Percentiles rank a stretch among this genome's conserved stretches.
Evolutionary conservation across 1,140 invertebrate genomes (phyloP).

Genomic region (Archegozetes longisetosus): DNA sequence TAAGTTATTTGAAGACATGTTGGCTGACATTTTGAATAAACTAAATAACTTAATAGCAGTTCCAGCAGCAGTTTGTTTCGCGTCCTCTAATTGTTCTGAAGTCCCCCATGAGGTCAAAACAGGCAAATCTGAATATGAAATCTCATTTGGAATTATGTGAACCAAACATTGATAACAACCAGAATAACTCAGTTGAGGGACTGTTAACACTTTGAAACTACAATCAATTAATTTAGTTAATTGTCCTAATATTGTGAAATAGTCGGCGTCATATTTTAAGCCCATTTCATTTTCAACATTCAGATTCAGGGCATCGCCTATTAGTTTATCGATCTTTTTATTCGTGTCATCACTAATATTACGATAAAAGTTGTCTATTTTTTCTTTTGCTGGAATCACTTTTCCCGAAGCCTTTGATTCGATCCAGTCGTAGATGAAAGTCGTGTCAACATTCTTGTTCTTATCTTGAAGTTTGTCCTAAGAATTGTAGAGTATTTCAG

Average conservation of each 20-base stretch:
- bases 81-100: not conserved
- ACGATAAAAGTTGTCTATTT: not conserved
- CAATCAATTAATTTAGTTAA: not conserved
- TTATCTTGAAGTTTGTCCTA: not conserved
- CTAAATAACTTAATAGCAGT: not conserved
- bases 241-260: not conserved
- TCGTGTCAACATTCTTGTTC: not conserved
- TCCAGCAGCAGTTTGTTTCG: constrained; percentile 15
- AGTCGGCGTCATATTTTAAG: not conserved
- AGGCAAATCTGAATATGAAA: not conserved
- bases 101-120: constrained; percentile 11
- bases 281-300: not conserved
- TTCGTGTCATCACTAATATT: not conserved
- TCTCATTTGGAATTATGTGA: constrained; percentile 2
- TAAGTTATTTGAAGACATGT: too few species aligned
- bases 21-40: not conserved
- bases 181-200: not conserved
- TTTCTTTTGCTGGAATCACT: not conserved
- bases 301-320: not conserved
- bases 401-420: not conserved
- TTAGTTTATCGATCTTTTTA: not conserved
- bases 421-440: not conserved
- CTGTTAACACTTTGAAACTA: not conserved
- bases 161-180: constrained; percentile 1
- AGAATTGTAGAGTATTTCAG: constrained; percentile 2